Base-by-base conservation (phyloP, 2,797 vertebrate species). In the Oreochromis grahami region DNA sequence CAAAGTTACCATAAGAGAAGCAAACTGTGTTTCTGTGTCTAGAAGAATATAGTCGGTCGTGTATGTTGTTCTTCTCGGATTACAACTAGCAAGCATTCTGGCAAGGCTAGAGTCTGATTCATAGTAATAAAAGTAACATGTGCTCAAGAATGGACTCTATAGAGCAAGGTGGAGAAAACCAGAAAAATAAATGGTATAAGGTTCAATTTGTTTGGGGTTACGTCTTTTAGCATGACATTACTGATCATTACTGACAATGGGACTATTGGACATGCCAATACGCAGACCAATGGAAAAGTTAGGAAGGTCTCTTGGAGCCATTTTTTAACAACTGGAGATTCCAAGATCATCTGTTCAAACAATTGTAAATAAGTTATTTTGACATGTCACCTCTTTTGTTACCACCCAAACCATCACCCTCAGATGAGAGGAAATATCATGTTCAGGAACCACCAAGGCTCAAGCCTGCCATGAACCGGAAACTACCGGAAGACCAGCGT, bases 31-130 rank as follows among this genome's bases (percentile, higher is more conserved):
- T 45, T 70, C 38, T 26, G 38, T 15, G n/a, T 24, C 65, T 13
- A 70, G 24, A 70, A 26, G 14, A 26, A 70, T 68, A 24, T 26
- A 15, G 14, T 70, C 8, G 1, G 14, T 15, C 0, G 9, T 72
- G 24, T 48, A 26, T 45, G 68, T 48, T 17, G 6, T 45, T 72
- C 65, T 72, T 45, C 65, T 72, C 4, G 9, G 2, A 2, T 29
- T 36, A 86, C 52, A 83, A 65, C 76, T 50, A 74, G 48, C 4
- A 2, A 43, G 14, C 78, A 63, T 55, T 77, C 52, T 8, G 1
- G 9, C 74, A 81, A 24, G 77, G 60, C 80, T 50, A 80, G n/a
- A 78, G 65, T 17, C 86, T 81, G 68, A 55, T 90, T 84, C 70
- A 55, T 58, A 51, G 84, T 78, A 84, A 4, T 50, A 14, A 68